Base-by-base conservation (phyloP, 2,797 vertebrate species). In the Parauchenoglanis ngamensis region DNA sequence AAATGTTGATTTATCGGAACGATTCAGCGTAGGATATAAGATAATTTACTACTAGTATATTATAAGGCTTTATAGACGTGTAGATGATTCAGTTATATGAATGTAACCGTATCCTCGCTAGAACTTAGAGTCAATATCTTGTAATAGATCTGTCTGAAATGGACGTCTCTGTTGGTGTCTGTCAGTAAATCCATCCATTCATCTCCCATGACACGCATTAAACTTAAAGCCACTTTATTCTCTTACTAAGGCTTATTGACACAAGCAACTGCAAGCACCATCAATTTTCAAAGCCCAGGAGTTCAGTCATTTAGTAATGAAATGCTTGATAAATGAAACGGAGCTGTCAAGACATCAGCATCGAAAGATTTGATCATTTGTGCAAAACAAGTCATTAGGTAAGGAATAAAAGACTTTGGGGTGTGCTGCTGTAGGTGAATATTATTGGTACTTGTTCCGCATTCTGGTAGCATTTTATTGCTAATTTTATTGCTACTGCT, bases 211-310 rank as follows among this genome's bases (percentile, higher is more conserved):
- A 81, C 23, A 81, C 25, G 7, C 40, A 46, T 80, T 63, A 46
- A 12, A 46, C 78, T 63, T 35, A 63, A 46, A 65, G 25, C 13
- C 79, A 46, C 79, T 82, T 82, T 65, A 46, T 82, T 65, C 25
- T 65, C 59, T 19, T 28, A 46, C 79, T 65, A 49, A 81, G 40
- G 44, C 13, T 46, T 65, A 63, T 46, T 81, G 78, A 80, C 78
- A 61, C 19, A 44, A 40, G 21, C 11, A 59, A 8, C 49, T 61
- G 17, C 25, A n/a, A 82, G 80, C 21, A 25, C 25, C 59, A 63
- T 63, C 57, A 40, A 28, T 81, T 46, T 63, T 25, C 40, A 65
- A 81, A 63, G 59, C 35, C 59, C 25, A 82, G 25, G 40, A 46
- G 79, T 81, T 65, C 25, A 46, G 46, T 81, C 25, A 63, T 13